Percentiles rank a stretch among this genome's conserved stretches.
phyloP scores from a whole-genome alignment of 1,140 invertebrate species.

The Magallana gigas region DNA sequence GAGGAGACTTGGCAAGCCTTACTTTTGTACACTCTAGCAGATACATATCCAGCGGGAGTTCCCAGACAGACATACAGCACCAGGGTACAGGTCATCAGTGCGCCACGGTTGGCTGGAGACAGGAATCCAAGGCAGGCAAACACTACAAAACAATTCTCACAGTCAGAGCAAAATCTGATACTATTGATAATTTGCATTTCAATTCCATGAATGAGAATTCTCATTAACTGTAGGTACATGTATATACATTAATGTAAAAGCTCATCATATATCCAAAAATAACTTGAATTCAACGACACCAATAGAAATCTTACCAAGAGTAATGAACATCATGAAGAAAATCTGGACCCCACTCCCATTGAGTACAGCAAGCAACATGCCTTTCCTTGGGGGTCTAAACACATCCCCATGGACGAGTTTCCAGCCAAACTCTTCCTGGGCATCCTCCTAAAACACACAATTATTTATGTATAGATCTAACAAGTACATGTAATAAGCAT shows the following conservation, averaged over 20 bases:
- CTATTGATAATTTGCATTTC: no score
- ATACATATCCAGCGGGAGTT: slow-evolving; percentile 96
- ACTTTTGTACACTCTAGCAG: slow-evolving; percentile 97
- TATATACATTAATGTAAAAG: background rate
- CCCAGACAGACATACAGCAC: slow-evolving; percentile 96
- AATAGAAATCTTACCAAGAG: slow-evolving; percentile 78
- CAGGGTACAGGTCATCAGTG: slow-evolving; percentile 98
- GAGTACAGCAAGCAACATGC: slow-evolving; percentile 96
- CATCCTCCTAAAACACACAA: slow-evolving; percentile 87
- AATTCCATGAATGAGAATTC: background rate
- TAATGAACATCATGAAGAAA: slow-evolving; percentile 84
- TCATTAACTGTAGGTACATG: background rate
- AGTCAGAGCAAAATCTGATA: background rate
- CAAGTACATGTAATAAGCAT: no score
- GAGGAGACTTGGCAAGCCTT: slow-evolving; percentile 54
- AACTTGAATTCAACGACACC: background rate
- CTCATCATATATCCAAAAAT: background rate
- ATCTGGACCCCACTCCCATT: slow-evolving; percentile 97
- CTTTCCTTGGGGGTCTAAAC: slow-evolving; percentile 91
- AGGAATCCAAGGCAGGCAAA: slow-evolving; percentile 99
- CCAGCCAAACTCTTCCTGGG: slow-evolving; percentile 99
- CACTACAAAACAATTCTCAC: slow-evolving; percentile 81
- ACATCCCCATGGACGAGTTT: slow-evolving; percentile 86
- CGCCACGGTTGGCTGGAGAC: slow-evolving; percentile 98
- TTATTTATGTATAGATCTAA: background rate